Conservation (phyloP, 1,140 invertebrate genomes). For the Drosophila arizonae region DNA sequence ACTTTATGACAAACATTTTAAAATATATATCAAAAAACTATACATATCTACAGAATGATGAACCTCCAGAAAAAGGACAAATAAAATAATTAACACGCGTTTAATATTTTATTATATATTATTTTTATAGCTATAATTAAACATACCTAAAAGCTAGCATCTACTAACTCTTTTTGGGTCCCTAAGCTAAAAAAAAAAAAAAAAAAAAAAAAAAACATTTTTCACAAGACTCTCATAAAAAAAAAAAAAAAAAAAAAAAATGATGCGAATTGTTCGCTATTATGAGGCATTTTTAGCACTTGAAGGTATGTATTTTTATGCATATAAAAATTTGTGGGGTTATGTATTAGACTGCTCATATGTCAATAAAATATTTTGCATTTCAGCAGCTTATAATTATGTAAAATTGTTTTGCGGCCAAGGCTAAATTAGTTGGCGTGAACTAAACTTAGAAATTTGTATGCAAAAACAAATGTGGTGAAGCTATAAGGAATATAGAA, state of each 20-base stretch:
- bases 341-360: neutral
- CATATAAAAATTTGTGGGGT: conserved; percentile 14
- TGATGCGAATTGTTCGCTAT: conserved; percentile 27
- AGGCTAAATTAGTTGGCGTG: conserved; percentile 54
- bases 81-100: conserved; percentile 4
- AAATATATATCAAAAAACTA: neutral
- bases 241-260: neutral
- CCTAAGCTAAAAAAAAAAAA: neutral
- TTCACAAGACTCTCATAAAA: neutral
- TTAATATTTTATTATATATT: neutral
- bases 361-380: conserved; percentile 4
- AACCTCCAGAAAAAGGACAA: too few species aligned
- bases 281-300: conserved; percentile 42
- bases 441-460: conserved; percentile 59
- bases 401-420: conserved; percentile 6
- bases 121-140: neutral
- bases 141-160: neutral
- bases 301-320: conserved; percentile 15
- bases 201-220: neutral
- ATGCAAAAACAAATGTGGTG: conserved; percentile 57
- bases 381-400: conserved; percentile 1
- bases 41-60: neutral
- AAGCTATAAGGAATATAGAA: neutral
- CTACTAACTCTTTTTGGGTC: neutral
- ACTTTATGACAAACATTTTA: too few species aligned